Evolutionary conservation across 2,797 vertebrate species (phyloP).

Genomic region (Hybognathus amarus): DNA sequence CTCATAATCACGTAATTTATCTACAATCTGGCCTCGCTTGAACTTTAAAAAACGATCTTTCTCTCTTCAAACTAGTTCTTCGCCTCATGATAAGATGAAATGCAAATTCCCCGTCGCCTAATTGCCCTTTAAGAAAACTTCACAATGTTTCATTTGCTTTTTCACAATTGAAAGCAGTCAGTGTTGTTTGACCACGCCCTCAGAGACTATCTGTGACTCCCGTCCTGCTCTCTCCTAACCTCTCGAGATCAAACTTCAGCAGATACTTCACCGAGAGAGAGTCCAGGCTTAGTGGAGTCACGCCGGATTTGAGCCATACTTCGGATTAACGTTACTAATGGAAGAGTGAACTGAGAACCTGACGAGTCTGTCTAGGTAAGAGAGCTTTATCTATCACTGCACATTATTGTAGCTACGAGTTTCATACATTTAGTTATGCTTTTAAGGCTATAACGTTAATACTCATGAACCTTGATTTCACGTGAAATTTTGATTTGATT

Average conservation of each 20-base stretch:
- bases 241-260: neutral
- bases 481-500: neutral
- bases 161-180: neutral
- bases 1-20: neutral
- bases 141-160: neutral
- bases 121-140: neutral
- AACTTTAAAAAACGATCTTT: neutral
- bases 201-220: neutral
- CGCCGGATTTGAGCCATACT: neutral
- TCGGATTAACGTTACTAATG: neutral
- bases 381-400: neutral
- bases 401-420: neutral
- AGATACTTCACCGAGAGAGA: neutral
- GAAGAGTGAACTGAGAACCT: constrained; percentile 9
- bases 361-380: constrained; percentile 29
- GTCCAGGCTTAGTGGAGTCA: neutral
- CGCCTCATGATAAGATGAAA: neutral
- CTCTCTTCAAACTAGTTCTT: neutral
- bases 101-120: neutral
- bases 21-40: neutral
- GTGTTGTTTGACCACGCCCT: constrained; percentile 2
- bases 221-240: neutral
- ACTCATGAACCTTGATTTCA: neutral
- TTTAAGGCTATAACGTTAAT: neutral
- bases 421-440: neutral